These are phyloP conservation scores for Drosophila neotestacea DNA, from an alignment of 2,888 invertebrate genomes.

Conservation along the genomic window DNA sequence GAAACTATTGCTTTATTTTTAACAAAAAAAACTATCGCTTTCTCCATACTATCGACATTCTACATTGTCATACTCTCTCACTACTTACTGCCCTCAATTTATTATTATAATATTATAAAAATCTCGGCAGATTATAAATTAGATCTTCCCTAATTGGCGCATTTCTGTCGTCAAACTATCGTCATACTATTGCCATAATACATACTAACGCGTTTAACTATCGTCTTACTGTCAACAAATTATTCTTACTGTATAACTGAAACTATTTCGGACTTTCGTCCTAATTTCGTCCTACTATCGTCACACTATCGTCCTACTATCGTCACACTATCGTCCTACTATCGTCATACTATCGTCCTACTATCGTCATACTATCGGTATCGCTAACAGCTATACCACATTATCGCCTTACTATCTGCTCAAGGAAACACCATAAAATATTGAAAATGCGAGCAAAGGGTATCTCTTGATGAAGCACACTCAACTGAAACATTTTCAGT, in stretches of 20 bases:
- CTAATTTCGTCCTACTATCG: too few relatives aligned
- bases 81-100: too few relatives aligned
- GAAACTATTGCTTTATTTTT: too few relatives aligned
- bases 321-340: not conserved
- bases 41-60: too few relatives aligned
- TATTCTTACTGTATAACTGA: too few relatives aligned
- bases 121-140: not conserved
- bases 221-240: not conserved
- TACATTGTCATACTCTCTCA: not conserved
- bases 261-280: too few relatives aligned
- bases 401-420: not conserved
- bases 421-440: not conserved
- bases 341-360: not conserved
- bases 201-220: not conserved
- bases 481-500: constrained; percentile 10
- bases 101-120: not conserved
- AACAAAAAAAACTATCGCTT: too few relatives aligned
- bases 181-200: not conserved
- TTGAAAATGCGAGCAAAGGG: not conserved
- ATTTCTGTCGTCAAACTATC: not conserved
- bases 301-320: not conserved
- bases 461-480: not conserved
- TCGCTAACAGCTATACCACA: not conserved
- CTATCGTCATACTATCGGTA: not conserved
- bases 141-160: not conserved